These are phyloP conservation scores for Drosophila buzzatii DNA, from an alignment of 2,888 invertebrate species.

Conservation along the genomic window DNA sequence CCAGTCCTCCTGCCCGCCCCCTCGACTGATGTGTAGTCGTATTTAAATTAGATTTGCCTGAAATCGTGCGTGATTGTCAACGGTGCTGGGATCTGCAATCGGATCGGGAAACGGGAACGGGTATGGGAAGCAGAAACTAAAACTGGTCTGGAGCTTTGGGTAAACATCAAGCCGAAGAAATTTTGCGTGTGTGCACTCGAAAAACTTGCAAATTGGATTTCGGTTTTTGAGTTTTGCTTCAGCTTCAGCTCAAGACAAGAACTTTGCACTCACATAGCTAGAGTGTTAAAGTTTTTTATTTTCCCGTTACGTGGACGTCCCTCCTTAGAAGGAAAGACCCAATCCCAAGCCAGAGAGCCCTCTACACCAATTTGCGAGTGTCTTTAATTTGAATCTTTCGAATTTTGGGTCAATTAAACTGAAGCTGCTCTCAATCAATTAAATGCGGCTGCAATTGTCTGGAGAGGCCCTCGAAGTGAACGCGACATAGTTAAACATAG, in stretches of 20 bases:
- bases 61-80: conserved; percentile 82
- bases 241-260: conserved; percentile 44
- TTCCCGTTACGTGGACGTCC: conserved; percentile 21
- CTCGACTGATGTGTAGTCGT: conserved; percentile 70
- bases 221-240: conserved; percentile 65
- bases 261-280: conserved; percentile 40
- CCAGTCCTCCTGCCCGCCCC: not conserved
- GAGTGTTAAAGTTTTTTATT: conserved; percentile 37
- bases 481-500: conserved; percentile 45
- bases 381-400: conserved; percentile 58
- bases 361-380: conserved; percentile 29
- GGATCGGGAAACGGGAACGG: conserved; percentile 17
- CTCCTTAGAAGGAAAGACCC: not conserved
- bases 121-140: conserved; percentile 6
- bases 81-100: conserved; percentile 27
- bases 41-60: conserved; percentile 81
- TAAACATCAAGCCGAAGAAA: conserved; percentile 48
- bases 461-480: conserved; percentile 49
- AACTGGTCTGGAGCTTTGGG: conserved; percentile 17
- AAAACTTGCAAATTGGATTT: conserved; percentile 80
- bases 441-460: conserved; percentile 67
- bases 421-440: conserved; percentile 76
- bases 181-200: conserved; percentile 69
- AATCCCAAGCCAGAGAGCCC: not conserved
- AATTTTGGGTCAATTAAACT: conserved; percentile 68